These are phyloP conservation scores for Pentalonia nigronervosa DNA, from an alignment of 1,140 invertebrate species.

Conservation along the genomic window DNA sequence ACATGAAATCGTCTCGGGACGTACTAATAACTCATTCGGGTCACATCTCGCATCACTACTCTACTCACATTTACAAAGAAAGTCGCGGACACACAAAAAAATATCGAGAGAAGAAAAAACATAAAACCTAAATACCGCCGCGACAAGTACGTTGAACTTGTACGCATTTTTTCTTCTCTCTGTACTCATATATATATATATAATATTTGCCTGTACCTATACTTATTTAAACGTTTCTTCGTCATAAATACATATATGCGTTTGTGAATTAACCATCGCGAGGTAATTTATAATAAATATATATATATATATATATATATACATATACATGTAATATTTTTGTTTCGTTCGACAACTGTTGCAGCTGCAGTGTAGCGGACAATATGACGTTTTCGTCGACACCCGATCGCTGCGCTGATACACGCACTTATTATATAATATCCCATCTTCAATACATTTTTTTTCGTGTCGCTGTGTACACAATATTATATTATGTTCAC, in stretches of 20 bases:
- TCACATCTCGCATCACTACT: background rate
- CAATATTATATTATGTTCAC: background rate
- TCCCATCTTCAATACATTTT: background rate
- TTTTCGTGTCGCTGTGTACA: background rate
- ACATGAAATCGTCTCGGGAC: background rate
- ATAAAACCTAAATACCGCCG: background rate
- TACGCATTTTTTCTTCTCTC: background rate
- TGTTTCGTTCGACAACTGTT: background rate
- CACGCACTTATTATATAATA: background rate
- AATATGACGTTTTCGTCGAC: background rate
- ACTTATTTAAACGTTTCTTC: background rate
- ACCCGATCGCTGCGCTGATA: background rate
- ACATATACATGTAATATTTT: background rate
- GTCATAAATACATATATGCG: background rate
- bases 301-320: background rate
- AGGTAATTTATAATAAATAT: slow-evolving; percentile 37
- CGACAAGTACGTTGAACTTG: slow-evolving; percentile 31
- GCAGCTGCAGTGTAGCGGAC: background rate
- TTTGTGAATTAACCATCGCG: slow-evolving; percentile 34
- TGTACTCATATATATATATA: background rate
- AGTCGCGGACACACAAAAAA: background rate
- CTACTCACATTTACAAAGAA: background rate
- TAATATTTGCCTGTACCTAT: background rate
- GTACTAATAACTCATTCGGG: background rate
- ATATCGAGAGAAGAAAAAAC: background rate